Evolutionary conservation across 2,888 invertebrate species (phyloP).

Genomic region (Nymphalis urticae): DNA sequence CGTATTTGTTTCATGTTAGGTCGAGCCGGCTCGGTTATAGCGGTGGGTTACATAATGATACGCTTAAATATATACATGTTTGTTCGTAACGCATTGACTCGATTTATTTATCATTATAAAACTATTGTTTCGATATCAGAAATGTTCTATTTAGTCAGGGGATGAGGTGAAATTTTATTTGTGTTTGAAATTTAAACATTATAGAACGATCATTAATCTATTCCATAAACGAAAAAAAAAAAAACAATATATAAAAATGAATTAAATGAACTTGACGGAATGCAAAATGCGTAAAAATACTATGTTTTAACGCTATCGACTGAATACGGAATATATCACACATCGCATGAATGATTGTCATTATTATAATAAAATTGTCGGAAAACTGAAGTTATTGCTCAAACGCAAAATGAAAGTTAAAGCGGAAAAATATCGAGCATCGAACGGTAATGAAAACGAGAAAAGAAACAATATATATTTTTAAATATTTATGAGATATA

Average conservation of each 20-base stretch:
- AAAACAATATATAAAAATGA: no score
- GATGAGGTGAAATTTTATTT: no score
- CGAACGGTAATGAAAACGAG: slow-evolving; percentile 8
- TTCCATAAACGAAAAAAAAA: no score
- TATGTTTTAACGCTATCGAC: background rate
- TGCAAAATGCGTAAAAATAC: background rate
- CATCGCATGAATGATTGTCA: slow-evolving; percentile 6
- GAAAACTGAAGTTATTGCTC: slow-evolving; percentile 7
- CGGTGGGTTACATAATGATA: background rate
- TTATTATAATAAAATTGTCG: slow-evolving; percentile 15
- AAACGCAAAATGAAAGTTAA: slow-evolving; percentile 9
- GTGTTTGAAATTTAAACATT: no score
- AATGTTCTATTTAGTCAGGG: no score
- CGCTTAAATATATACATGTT: background rate
- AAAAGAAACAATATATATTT: slow-evolving; percentile 4
- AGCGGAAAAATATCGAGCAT: no score
- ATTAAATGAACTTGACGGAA: background rate
- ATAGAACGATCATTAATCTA: no score
- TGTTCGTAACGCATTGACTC: no score
- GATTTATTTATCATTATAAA: no score
- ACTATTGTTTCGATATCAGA: no score
- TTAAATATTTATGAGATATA: background rate
- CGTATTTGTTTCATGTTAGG: slow-evolving; percentile 5
- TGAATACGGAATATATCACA: slow-evolving; percentile 4
- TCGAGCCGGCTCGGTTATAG: background rate